phyloP scores from a whole-genome alignment of 2,113 vertebrate genomes.

The Panthera tigris region DNA sequence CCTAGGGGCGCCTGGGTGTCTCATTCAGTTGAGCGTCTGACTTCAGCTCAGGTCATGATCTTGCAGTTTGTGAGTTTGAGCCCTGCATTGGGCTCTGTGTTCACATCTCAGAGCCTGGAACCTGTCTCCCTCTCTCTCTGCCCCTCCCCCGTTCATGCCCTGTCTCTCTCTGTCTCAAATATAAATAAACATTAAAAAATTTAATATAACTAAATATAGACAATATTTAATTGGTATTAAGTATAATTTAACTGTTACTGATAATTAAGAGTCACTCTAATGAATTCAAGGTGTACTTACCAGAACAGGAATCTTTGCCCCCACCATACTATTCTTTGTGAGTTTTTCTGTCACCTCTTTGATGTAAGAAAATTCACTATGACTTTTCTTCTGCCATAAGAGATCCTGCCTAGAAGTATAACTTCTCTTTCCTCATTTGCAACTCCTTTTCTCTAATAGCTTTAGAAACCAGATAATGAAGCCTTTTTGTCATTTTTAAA shows the following conservation, averaged over 20 bases:
- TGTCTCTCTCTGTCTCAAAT: too few species aligned
- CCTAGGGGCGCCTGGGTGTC: too few species aligned
- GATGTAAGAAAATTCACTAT: neutral
- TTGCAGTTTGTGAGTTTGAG: too few species aligned
- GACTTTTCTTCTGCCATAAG: neutral
- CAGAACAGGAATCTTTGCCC: neutral
- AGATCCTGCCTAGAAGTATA: neutral
- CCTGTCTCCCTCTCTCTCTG: too few species aligned
- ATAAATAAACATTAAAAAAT: too few species aligned
- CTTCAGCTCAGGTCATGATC: too few species aligned
- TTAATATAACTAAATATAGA: neutral
- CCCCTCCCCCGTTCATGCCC: too few species aligned
- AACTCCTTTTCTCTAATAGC: neutral
- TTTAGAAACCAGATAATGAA: constrained; percentile 28
- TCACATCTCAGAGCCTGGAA: too few species aligned
- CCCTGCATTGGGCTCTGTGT: too few species aligned
- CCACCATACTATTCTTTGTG: neutral
- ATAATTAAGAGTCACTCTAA: neutral
- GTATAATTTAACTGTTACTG: neutral
- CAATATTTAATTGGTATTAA: neutral
- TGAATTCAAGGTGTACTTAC: neutral
- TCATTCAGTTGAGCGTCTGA: too few species aligned
- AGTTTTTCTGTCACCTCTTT: neutral
- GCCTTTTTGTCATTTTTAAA: neutral
- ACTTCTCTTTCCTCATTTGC: neutral